Percentiles rank a stretch among this genome's conserved stretches.
These are phyloP conservation scores for Peribatodes rhomboidaria DNA, from an alignment of 2,888 invertebrate species.

Conservation along the genomic window DNA sequence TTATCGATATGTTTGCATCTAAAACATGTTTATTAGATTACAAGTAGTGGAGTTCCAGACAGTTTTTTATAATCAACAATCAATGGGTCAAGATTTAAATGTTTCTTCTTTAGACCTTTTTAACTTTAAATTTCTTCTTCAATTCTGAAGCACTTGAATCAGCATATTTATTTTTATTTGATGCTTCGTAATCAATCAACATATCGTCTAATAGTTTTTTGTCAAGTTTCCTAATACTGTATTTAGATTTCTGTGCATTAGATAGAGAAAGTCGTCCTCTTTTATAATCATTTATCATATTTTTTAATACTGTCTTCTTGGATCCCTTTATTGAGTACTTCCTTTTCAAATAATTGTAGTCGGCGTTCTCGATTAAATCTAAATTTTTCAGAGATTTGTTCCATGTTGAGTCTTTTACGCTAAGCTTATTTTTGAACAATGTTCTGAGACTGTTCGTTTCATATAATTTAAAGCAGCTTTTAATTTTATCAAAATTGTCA, in stretches of 20 bases:
- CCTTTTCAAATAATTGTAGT: constrained; percentile 46
- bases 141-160: constrained; percentile 45
- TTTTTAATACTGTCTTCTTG: constrained; percentile 40
- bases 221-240: constrained; percentile 40
- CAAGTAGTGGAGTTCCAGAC: constrained; percentile 50
- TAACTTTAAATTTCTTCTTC: constrained; percentile 45
- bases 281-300: constrained; percentile 48
- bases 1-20: constrained; percentile 50
- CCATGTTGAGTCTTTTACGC: constrained; percentile 45
- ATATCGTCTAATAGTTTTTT: constrained; percentile 34
- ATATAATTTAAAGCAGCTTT: constrained; percentile 46
- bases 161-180: constrained; percentile 30
- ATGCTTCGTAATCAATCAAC: constrained; percentile 36
- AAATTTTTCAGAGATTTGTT: constrained; percentile 49
- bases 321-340: constrained; percentile 45
- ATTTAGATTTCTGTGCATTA: constrained; percentile 38
- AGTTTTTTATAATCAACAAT: constrained; percentile 47
- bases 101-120: constrained; percentile 36
- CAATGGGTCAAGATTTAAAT: constrained; percentile 45
- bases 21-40: constrained; percentile 50
- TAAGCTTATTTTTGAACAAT: constrained; percentile 51
- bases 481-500: constrained; percentile 49
- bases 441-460: constrained; percentile 38
- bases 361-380: constrained; percentile 50
- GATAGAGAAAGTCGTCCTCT: constrained; percentile 43